Conservation (phyloP, 1,140 invertebrate genomes). For the Nebria ingens region DNA sequence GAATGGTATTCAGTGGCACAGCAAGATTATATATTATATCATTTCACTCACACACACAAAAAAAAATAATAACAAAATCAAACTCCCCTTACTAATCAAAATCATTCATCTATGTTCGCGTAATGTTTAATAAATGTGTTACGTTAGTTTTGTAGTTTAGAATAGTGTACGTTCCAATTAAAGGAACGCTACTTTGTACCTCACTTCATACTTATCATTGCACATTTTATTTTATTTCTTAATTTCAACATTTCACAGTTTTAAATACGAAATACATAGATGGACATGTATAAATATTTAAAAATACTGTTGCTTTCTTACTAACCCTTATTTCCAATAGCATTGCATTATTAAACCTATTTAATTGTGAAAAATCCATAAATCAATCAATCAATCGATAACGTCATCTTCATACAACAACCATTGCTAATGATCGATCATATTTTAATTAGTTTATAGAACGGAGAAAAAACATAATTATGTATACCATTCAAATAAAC, state of each 20-base stretch:
- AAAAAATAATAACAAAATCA: too few species aligned
- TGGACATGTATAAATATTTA: too few species aligned
- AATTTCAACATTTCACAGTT: too few species aligned
- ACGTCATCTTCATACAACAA: neutral
- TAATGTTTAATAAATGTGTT: neutral
- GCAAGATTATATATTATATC: conserved; percentile 7
- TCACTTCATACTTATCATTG: neutral
- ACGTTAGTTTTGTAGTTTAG: too few species aligned
- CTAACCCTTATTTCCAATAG: too few species aligned
- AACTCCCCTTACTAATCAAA: neutral
- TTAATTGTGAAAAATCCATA: too few species aligned
- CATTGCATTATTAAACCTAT: too few species aligned
- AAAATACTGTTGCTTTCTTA: too few species aligned
- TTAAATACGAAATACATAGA: too few species aligned
- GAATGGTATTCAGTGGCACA: conserved; percentile 9
- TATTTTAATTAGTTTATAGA: neutral
- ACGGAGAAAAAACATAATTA: too few species aligned
- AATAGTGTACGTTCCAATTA: neutral
- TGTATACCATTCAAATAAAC: too few species aligned
- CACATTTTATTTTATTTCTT: neutral
- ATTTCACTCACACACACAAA: conserved; percentile 12
- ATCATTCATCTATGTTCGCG: neutral
- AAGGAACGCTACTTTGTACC: neutral
- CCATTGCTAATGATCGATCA: neutral
- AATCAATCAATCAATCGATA: too few species aligned